Conservation (phyloP, 2,113 vertebrate genomes). For the Pachyramphus minor region DNA sequence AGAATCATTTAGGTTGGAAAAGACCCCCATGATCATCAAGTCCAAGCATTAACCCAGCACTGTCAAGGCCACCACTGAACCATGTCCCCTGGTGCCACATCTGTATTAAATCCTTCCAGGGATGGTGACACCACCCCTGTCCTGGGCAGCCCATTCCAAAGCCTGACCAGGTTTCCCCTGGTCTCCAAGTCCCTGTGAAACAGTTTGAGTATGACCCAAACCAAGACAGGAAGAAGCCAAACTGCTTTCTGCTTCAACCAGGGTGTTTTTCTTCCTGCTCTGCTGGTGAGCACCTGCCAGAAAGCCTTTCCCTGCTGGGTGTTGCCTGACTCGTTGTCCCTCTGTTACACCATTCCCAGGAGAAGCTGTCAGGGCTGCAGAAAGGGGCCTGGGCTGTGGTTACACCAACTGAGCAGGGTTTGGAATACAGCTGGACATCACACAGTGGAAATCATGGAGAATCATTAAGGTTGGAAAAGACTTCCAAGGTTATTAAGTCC, state of each 20-base stretch:
- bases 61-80: background rate
- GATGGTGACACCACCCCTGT: background rate
- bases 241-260: background rate
- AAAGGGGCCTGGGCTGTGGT: background rate
- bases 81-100: background rate
- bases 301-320: background rate
- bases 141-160: background rate
- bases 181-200: background rate
- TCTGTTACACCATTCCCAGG: background rate
- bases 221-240: background rate
- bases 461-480: background rate
- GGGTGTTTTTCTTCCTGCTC: background rate
- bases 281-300: background rate
- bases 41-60: background rate
- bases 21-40: background rate
- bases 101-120: background rate
- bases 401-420: background rate
- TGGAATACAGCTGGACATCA: background rate
- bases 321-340: background rate
- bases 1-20: background rate
- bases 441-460: no score
- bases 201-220: background rate
- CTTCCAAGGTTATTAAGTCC: no score
- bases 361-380: background rate
- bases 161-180: background rate